Percentiles rank a stretch among this genome's conserved stretches.
phyloP scores from a whole-genome alignment of 2,113 vertebrate species.

The Trachemys scripta region DNA sequence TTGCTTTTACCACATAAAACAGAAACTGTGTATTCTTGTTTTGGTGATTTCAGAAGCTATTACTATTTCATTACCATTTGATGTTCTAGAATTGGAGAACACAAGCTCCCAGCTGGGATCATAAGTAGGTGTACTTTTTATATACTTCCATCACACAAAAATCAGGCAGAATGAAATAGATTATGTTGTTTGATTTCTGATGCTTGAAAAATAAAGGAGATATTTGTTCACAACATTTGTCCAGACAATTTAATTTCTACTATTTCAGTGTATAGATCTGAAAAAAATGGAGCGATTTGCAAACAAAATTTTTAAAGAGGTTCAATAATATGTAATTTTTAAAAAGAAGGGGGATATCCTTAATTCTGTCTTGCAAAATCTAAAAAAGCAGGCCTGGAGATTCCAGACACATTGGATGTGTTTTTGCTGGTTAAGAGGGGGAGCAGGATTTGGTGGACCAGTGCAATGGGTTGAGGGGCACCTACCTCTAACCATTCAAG shows the following conservation, averaged over 20 bases:
- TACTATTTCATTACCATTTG: not conserved
- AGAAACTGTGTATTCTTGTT: not conserved
- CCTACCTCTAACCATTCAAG: fast-evolving
- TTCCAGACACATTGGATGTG: fast-evolving
- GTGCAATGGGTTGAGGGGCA: fast-evolving
- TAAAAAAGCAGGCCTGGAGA: not conserved
- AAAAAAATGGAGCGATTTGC: not conserved
- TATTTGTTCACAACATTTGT: not conserved
- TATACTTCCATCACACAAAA: not conserved
- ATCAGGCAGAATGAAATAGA: too few species aligned
- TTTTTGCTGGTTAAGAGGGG: not conserved
- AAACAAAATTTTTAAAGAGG: not conserved
- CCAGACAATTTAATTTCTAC: not conserved
- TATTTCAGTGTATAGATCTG: not conserved
- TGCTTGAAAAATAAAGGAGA: not conserved
- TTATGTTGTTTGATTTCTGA: not conserved
- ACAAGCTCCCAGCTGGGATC: not conserved
- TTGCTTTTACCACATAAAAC: not conserved
- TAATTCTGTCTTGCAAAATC: not conserved
- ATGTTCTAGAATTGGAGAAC: not conserved
- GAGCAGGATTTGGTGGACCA: not conserved
- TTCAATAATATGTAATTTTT: not conserved
- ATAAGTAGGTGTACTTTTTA: not conserved
- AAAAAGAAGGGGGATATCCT: fast-evolving
- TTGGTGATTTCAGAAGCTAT: not conserved